Evolutionary conservation across 1,140 invertebrate genomes (phyloP).

Genomic region (Drosophila quadrilineata): DNA sequence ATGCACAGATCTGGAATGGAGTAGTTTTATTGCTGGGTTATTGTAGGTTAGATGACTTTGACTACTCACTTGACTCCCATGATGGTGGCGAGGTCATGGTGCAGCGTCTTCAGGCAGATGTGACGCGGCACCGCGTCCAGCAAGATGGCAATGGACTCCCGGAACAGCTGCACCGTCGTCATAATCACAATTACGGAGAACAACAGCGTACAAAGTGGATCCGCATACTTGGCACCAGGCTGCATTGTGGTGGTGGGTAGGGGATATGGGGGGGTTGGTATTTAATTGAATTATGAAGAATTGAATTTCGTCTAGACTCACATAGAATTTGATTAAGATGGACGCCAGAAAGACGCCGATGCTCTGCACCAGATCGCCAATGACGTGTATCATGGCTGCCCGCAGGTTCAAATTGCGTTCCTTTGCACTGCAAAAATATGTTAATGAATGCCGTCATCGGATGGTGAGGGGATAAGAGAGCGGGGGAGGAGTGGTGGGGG

Average conservation of each 20-base stretch:
- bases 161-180: slow-evolving; percentile 89
- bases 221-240: slow-evolving; percentile 89
- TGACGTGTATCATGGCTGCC: slow-evolving; percentile 95
- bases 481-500: background rate
- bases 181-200: slow-evolving; percentile 92
- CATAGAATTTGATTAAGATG: slow-evolving; percentile 91
- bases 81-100: slow-evolving; percentile 83
- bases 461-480: background rate
- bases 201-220: slow-evolving; percentile 94
- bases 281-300: slow-evolving; percentile 43
- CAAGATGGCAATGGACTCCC: slow-evolving; percentile 88
- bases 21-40: background rate
- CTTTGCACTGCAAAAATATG: background rate
- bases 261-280: background rate
- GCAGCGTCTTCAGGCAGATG: slow-evolving; percentile 82
- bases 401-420: slow-evolving; percentile 90
- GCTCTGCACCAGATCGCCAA: slow-evolving; percentile 95
- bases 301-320: slow-evolving; percentile 81
- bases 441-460: too few relatives aligned
- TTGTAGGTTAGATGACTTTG: too few relatives aligned
- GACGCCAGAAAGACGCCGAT: slow-evolving; percentile 92
- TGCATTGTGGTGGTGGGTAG: slow-evolving; percentile 68
- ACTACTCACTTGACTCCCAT: slow-evolving; percentile 85
- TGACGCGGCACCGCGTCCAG: slow-evolving; percentile 89
- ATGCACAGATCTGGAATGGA: slow-evolving; percentile 84